phyloP scores from a whole-genome alignment of 2,113 vertebrate genomes.

The Xenus cinereus region DNA sequence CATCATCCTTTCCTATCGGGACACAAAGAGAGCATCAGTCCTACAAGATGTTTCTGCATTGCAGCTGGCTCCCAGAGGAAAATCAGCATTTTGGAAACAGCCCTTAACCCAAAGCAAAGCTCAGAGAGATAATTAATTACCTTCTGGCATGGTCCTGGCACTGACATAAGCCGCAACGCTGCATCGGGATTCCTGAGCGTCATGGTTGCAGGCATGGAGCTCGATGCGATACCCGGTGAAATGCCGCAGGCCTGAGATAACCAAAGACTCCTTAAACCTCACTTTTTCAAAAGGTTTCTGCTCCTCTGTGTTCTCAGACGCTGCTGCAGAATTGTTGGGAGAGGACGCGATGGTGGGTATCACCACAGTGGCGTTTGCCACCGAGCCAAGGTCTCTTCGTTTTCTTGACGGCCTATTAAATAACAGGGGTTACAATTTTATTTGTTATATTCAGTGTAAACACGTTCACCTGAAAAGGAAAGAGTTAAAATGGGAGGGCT shows the following conservation, averaged over 20 bases:
- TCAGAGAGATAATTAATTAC: constrained; percentile 66
- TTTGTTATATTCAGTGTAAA: rapidly evolving
- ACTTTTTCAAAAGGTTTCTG: constrained; percentile 82
- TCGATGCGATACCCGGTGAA: constrained; percentile 97
- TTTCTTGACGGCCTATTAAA: constrained; percentile 80
- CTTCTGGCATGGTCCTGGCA: constrained; percentile 93
- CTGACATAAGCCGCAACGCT: constrained; percentile 90
- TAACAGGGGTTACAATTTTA: rapidly evolving
- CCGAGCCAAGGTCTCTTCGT: constrained; percentile 81
- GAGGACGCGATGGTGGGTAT: constrained; percentile 61
- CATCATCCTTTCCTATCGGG: neutral
- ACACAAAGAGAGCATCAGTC: rapidly evolving
- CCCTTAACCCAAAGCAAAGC: neutral
- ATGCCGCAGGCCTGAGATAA: constrained; percentile 91
- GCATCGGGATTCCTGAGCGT: constrained; percentile 74
- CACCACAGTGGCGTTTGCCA: constrained; percentile 76
- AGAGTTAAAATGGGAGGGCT: neutral
- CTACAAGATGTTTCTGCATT: rapidly evolving
- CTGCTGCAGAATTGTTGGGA: constrained; percentile 61
- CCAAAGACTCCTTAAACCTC: constrained; percentile 83
- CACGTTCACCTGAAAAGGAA: neutral
- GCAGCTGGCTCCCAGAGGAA: neutral
- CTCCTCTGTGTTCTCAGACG: constrained; percentile 63
- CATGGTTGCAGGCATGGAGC: constrained; percentile 94
- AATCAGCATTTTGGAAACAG: neutral